Evolutionary conservation across 2,888 invertebrate genomes (phyloP), one percentile per base, ranked within the genome.

Genomic region (Lasius platythorax): DNA sequence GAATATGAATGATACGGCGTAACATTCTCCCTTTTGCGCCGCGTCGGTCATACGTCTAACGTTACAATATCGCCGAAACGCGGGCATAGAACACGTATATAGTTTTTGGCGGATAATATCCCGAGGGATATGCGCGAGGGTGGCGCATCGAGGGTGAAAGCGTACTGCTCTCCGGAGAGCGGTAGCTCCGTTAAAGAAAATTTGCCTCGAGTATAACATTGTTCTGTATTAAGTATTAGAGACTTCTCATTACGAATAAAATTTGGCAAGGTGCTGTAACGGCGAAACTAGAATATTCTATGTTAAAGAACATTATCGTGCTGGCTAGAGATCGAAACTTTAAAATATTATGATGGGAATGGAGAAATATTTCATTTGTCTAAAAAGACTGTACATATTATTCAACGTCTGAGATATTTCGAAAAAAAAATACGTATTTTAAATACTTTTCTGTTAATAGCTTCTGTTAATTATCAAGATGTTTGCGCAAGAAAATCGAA

Each of bases 1-100:
- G 88, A 91, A 92, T 91, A 92, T 91, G 92, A 92, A 92, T 91
- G 91, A 91, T 90, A 91, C 92, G 90, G 76, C 82, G 76, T 86
- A 87, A 87, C 86, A 85, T 90, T 84, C 87, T 46, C 83, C 72
- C 85, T 68, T 30, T 30, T 76, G 40, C 72, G 11, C 46, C 53
- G 83, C 89, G 90, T 92, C 88, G 88, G 91, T 92, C 92, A 92
- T 90, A 89, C 87, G 91, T 92, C 92, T 91, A 87, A 91, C 89
- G 87, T 89, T 89, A 89, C 89, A 28, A 64, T 63, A 46, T 76
- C 43, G 83, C 83, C 30, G 76, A 46, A 40, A 78, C 61, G 58
- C 66, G 63, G 61, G 46, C 46, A 58, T 73, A 79, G 76, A 72
- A 85, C 82, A 82, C 58, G 82, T 82, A 84, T 84, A 86, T 78